A percentile compares a stretch with the other conserved stretches of the same genome.
These are phyloP conservation scores for Crenichthys baileyi DNA, from an alignment of 2,797 vertebrate species.

Conservation along the genomic window DNA sequence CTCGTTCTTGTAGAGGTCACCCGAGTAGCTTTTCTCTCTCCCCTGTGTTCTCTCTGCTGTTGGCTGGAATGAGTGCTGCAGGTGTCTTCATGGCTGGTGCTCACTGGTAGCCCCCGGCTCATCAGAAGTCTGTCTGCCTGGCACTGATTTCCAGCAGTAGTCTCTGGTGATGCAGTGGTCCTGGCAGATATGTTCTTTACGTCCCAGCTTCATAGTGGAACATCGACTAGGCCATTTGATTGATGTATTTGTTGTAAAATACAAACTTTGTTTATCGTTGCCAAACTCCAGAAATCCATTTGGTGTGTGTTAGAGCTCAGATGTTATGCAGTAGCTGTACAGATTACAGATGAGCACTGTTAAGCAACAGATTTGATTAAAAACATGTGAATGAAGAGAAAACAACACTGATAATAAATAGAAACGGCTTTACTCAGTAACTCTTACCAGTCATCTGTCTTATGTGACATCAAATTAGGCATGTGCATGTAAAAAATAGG, in stretches of 20 bases:
- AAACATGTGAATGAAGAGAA: background rate
- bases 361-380: background rate
- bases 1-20: background rate
- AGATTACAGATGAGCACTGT: background rate
- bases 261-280: background rate
- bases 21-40: background rate
- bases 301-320: background rate
- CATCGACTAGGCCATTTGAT: background rate
- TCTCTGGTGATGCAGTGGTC: background rate
- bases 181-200: background rate
- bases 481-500: background rate
- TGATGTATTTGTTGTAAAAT: background rate
- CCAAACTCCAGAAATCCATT: background rate
- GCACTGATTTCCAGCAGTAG: background rate
- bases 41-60: background rate
- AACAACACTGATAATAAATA: background rate
- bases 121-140: background rate
- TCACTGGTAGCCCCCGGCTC: background rate
- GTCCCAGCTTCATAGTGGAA: background rate
- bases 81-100: background rate
- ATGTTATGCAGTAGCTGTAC: background rate
- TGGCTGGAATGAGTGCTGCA: background rate
- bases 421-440: background rate
- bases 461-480: background rate
- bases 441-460: background rate